Evolutionary conservation across 2,113 vertebrate genomes (phyloP).

Genomic region (Marmota monax): DNA sequence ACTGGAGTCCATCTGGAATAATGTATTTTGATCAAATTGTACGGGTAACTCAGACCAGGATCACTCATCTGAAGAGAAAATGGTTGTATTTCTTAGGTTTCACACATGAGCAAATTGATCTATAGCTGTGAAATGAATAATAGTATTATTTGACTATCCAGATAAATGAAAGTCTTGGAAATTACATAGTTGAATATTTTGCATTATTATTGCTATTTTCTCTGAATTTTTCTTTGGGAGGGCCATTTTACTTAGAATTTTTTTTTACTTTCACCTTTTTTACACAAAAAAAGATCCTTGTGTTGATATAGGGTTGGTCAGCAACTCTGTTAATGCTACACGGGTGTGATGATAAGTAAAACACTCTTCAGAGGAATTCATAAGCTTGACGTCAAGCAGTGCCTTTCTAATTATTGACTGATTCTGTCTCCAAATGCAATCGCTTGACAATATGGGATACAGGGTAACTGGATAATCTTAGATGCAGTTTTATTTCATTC

Average conservation of each 20-base stretch:
- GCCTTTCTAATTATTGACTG: neutral
- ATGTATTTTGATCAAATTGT: constrained; percentile 71
- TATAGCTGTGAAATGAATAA: constrained; percentile 76
- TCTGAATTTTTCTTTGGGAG: constrained; percentile 55
- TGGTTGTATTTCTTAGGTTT: constrained; percentile 68
- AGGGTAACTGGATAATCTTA: neutral
- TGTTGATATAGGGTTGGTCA: neutral
- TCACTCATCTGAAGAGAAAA: constrained; percentile 72
- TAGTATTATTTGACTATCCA: constrained; percentile 58
- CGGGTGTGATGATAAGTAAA: neutral
- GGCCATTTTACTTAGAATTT: constrained; percentile 7
- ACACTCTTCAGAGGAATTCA: neutral
- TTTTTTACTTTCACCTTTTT: constrained; percentile 8
- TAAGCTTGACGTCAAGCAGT: neutral
- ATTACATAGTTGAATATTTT: constrained; percentile 74
- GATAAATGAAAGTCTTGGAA: constrained; percentile 60
- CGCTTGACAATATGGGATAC: neutral
- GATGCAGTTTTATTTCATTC: neutral
- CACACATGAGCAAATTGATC: constrained; percentile 75
- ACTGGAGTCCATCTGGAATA: constrained; percentile 71
- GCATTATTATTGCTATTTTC: constrained; percentile 65
- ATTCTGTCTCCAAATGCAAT: neutral
- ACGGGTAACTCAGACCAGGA: constrained; percentile 56
- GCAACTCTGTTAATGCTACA: neutral
- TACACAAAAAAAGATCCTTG: neutral